Base-by-base conservation (phyloP, 2,888 invertebrate genomes). In the Ectropis crepuscularia region DNA sequence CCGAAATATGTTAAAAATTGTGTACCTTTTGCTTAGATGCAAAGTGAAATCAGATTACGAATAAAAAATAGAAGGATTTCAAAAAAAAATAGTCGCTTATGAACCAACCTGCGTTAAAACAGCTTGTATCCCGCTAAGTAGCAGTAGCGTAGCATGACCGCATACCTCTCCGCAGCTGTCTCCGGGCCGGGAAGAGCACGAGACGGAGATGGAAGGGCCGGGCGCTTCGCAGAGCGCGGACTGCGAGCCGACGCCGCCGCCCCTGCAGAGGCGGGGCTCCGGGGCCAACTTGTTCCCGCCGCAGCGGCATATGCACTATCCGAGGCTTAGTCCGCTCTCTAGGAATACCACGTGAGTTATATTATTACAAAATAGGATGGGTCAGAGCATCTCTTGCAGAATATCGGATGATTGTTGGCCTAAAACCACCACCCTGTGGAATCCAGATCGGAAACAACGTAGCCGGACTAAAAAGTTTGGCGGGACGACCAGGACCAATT, bases 221-320 rank as follows among this genome's bases (percentile, higher is more conserved):
- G 96, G 96, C 39, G 97, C 97, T 53, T 97, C 97, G 54, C 98
- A 98, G 90, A 97, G 97, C 57, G 96, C 97, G 76, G 98, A 98
- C 94, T 98, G 98, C 90, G 98, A 98, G 88, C 97, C 98, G 7
- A 98, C 98, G 74, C 98, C 98, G 53, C 97, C 97, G 61, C 95
- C 96, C 9, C 89, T 97, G 72, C 97, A 97, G 89, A 94, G 98
- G 75, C 80, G 93, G n/a, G 97, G 97, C 78, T 97, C 97, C 63
- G 96, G 96, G 78, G 96, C 95, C 76, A 98, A 97, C 90, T 96
- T 98, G 92, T 98, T 97, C 93, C 95, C 95, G 85, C 96, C 97
- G 65, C 95, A 96, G 69, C 85, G 94, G 70, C 84, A 89, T 73
- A 91, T 93, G 68, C 92, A 92, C 72, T 96, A 96, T 78, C 94